These are phyloP conservation scores for Rhipidura dahli DNA, from an alignment of 2,113 vertebrate genomes.

Conservation along the genomic window DNA sequence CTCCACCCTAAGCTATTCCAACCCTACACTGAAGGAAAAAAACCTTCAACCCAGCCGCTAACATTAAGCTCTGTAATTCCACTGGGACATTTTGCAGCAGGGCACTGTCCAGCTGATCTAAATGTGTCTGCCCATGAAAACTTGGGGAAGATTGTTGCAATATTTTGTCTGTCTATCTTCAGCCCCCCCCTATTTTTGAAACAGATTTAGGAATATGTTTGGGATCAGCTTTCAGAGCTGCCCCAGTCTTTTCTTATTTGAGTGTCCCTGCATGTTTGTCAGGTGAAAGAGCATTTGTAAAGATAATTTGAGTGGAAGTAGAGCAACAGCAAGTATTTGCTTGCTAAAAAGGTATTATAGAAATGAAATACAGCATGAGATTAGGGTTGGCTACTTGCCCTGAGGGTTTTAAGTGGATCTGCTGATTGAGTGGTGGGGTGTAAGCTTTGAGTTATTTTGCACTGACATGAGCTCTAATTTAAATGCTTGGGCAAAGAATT, in stretches of 20 bases:
- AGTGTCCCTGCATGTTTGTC: not conserved
- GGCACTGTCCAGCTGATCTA: not conserved
- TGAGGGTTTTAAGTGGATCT: not conserved
- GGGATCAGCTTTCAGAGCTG: not conserved
- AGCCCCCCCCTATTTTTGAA: not conserved
- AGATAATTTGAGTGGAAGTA: not conserved
- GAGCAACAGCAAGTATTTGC: slow-evolving; percentile 1
- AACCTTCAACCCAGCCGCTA: not conserved
- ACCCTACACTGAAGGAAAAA: accelerated
- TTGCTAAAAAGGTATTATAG: slow-evolving; percentile 15
- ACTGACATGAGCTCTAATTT: not conserved
- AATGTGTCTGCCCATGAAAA: not conserved
- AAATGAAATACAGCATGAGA: slow-evolving; percentile 8
- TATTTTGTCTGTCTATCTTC: not conserved
- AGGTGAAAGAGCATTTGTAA: slow-evolving; percentile 1
- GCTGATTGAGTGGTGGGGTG: slow-evolving; percentile 2
- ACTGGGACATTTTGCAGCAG: not conserved
- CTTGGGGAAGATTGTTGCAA: not conserved
- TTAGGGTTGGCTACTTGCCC: slow-evolving; percentile 8
- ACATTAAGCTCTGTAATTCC: not conserved
- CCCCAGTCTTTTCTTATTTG: not conserved
- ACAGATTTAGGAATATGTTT: not conserved
- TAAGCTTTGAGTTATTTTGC: not conserved
- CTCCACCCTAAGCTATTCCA: not conserved
- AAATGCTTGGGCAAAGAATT: not conserved